These are phyloP conservation scores for Myotis myotis DNA, from an alignment of 2,797 vertebrate genomes.

Conservation along the genomic window DNA sequence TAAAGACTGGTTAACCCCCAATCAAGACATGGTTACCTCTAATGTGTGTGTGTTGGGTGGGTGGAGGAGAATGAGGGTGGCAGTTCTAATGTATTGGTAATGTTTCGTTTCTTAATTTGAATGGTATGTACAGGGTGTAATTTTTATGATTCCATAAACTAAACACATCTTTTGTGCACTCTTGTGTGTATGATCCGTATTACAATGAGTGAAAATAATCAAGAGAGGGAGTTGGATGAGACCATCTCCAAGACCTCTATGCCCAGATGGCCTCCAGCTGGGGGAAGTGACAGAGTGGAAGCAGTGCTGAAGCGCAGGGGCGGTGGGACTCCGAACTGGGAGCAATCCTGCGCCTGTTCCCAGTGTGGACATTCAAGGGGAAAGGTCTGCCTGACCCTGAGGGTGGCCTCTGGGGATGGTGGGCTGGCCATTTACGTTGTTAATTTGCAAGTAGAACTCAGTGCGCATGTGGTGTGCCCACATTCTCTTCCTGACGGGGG, in stretches of 20 bases:
- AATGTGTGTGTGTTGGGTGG: too few species aligned
- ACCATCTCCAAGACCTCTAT: background rate
- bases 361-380: background rate
- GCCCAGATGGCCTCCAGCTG: background rate
- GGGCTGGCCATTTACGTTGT: too few species aligned
- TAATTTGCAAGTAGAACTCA: background rate
- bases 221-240: background rate
- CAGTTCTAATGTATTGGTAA: background rate
- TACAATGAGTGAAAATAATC: background rate
- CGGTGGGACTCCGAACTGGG: too few species aligned
- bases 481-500: background rate
- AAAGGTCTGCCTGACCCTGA: background rate
- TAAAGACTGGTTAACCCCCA: background rate
- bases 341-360: rapidly evolving
- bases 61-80: background rate
- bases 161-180: background rate
- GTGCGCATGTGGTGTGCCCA: background rate
- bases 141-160: background rate
- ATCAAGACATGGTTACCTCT: background rate
- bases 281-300: background rate
- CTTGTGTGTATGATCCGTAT: background rate
- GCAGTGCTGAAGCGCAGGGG: background rate
- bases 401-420: background rate
- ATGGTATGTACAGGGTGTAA: too few species aligned
- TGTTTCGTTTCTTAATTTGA: background rate